Base-by-base conservation (phyloP, 2,888 invertebrate species). In the Dasypogon diadema region DNA sequence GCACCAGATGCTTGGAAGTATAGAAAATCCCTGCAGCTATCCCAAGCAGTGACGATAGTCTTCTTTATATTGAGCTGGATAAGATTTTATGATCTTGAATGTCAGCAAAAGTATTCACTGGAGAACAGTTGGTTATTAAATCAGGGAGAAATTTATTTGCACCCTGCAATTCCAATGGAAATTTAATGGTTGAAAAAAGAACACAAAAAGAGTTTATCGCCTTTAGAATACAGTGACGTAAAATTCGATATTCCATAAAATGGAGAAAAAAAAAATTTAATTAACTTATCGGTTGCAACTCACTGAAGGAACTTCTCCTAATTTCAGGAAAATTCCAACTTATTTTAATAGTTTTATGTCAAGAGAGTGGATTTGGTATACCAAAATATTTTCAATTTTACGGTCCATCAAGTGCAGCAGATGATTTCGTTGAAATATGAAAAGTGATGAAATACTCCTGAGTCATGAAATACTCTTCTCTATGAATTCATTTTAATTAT, bases 51-150 rank as follows among this genome's bases (percentile, higher is more conserved):
- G 30, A 30, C 58, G 30, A 30, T 58, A 34, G 58, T 30, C 22
- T 16, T 26, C 34, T 30, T 58, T 58, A 58, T 34, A 58, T 58
- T 58, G 58, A 58, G 30, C 26, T 22, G 21, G 63, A 37, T 63
- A 63, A 34, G 63, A 63, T 63, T 63, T 63, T 63, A 63, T 42
- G 42, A 63, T 22, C 42, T 21, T n/a, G 12, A 42, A 37, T 37
- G 42, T 42, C 63, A 63, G 63, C 42, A 63, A 2, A 63, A 63
- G 14, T 63, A 42, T 63, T 63, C 37, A 4, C 6, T 18, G 6
- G 18, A 42, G 22, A 42, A n/a, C 12, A 18, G 63, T 42, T 22
- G 22, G 63, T 63, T 63, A 63, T 63, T 63, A 63, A 63, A 42
- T 63, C 42, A 63, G 5, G 0, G n/a, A 21, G 18, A 14, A 55